Percentiles rank a stretch among this genome's conserved stretches.
These are phyloP conservation scores for Drosophila colorata DNA, from an alignment of 2,888 invertebrate species.

Conservation along the genomic window DNA sequence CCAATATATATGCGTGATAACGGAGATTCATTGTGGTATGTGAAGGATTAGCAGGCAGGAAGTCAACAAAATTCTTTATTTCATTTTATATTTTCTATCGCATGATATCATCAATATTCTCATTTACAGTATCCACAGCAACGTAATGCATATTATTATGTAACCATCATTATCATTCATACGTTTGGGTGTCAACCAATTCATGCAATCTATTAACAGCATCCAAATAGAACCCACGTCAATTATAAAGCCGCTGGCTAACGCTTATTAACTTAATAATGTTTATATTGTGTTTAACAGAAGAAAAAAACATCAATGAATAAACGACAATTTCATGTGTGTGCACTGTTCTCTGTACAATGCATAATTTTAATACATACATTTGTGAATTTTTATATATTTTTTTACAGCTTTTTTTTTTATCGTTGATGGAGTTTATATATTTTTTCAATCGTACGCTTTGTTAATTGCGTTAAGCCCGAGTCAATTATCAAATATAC, in stretches of 20 bases:
- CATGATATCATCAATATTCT: slow-evolving; percentile 42
- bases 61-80: slow-evolving; percentile 9
- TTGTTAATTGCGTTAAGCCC: slow-evolving; percentile 72
- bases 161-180: slow-evolving; percentile 9
- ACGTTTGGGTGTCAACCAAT: neutral
- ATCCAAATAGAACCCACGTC: slow-evolving; percentile 39
- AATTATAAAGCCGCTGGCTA: slow-evolving; percentile 39
- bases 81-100: slow-evolving; percentile 17
- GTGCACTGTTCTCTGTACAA: slow-evolving; percentile 23
- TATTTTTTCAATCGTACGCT: slow-evolving; percentile 53
- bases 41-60: slow-evolving; percentile 4
- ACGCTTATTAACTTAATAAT: slow-evolving; percentile 61
- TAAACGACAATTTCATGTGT: slow-evolving; percentile 37
- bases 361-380: slow-evolving; percentile 27
- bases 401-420: slow-evolving; percentile 31
- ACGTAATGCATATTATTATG: neutral
- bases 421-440: slow-evolving; percentile 32
- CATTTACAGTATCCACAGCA: slow-evolving; percentile 12
- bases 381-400: neutral
- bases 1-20: neutral
- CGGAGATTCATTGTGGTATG: slow-evolving; percentile 4
- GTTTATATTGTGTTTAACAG: slow-evolving; percentile 50
- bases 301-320: slow-evolving; percentile 36
- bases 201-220: slow-evolving; percentile 36
- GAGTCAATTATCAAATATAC: slow-evolving; percentile 71